These are phyloP conservation scores for Oreamnos americanus DNA, from an alignment of 2,113 vertebrate species.

Conservation along the genomic window DNA sequence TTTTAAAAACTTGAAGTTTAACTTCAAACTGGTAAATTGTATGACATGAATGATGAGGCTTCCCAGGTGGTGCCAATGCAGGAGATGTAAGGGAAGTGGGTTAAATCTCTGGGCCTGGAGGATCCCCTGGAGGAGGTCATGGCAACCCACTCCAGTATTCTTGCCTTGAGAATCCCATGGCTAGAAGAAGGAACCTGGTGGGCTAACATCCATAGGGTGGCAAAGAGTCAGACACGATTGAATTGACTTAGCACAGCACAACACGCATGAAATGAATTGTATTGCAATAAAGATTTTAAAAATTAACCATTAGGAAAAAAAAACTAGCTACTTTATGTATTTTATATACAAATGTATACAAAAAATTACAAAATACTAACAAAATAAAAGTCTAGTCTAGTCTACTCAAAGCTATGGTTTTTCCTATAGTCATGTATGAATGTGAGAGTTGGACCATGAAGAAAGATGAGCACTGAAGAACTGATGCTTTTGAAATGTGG, in stretches of 20 bases:
- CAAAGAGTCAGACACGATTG: background rate
- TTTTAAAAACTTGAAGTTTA: background rate
- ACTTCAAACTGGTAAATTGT: background rate
- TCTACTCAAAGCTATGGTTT: background rate
- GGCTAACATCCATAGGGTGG: background rate
- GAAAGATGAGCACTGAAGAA: background rate
- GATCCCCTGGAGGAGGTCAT: background rate
- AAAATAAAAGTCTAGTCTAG: background rate
- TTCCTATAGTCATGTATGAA: background rate
- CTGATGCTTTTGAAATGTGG: background rate
- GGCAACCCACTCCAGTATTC: background rate
- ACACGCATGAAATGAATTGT: background rate
- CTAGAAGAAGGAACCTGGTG: background rate
- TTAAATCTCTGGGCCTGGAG: too few relatives aligned
- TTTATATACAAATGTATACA: background rate
- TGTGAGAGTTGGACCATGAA: background rate
- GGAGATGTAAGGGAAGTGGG: too few relatives aligned
- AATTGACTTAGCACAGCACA: background rate
- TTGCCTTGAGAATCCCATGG: background rate
- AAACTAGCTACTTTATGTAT: background rate
- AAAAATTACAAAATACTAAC: background rate
- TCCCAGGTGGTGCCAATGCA: too few relatives aligned
- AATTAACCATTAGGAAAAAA: background rate
- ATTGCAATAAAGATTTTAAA: background rate
- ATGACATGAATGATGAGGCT: background rate